These are phyloP conservation scores for Drosophila austrosaltans DNA, from an alignment of 2,888 invertebrate species.

Conservation along the genomic window DNA sequence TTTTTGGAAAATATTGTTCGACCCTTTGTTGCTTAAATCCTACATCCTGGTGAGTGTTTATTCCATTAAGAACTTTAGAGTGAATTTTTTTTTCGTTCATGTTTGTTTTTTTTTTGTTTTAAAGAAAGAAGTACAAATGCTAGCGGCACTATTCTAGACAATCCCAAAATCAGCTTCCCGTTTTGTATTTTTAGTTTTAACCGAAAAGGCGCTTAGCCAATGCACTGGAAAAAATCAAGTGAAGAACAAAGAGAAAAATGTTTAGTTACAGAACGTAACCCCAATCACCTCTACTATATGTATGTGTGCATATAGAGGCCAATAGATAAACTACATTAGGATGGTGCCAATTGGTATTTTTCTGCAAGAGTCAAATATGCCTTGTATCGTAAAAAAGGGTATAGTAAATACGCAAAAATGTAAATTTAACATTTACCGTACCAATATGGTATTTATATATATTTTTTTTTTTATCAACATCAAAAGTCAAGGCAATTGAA, in stretches of 20 bases:
- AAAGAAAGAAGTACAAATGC: background rate
- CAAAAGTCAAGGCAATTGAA: no score
- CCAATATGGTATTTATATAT: no score
- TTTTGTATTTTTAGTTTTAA: conserved; percentile 2
- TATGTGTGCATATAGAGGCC: background rate
- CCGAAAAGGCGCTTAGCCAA: conserved; percentile 7
- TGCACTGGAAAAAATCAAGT: background rate
- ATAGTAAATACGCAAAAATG: no score
- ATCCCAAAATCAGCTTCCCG: background rate
- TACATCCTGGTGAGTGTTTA: background rate
- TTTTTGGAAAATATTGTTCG: no score
- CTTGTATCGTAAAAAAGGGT: no score
- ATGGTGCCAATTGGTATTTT: no score
- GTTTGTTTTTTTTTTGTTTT: background rate
- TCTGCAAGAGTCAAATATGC: no score
- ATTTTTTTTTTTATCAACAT: no score
- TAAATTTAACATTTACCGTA: no score
- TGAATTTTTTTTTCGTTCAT: background rate
- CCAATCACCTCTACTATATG: background rate
- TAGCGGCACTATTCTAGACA: background rate
- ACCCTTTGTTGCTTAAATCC: background rate
- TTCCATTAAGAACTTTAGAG: background rate
- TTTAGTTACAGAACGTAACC: background rate
- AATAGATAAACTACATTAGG: no score
- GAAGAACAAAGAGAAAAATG: background rate